These are phyloP conservation scores for Thecophora atra DNA, from an alignment of 2,888 invertebrate species.

Conservation along the genomic window DNA sequence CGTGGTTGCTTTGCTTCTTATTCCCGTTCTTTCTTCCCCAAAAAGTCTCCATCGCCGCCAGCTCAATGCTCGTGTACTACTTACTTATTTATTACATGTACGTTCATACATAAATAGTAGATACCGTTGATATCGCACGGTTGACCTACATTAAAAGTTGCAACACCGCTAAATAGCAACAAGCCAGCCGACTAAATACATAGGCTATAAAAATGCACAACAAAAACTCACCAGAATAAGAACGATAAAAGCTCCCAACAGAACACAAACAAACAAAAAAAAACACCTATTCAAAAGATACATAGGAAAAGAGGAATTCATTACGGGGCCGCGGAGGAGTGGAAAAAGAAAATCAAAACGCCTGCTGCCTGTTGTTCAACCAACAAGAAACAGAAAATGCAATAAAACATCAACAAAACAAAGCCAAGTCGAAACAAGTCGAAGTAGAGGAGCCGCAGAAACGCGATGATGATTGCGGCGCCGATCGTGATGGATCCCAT, in stretches of 20 bases:
- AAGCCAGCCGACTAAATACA: slow-evolving; percentile 19
- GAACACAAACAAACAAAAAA: neutral
- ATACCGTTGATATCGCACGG: slow-evolving; percentile 32
- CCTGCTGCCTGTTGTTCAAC: neutral
- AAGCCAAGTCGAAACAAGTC: neutral
- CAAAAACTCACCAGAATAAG: neutral
- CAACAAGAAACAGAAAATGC: neutral
- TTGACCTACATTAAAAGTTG: slow-evolving; percentile 42
- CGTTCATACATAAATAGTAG: no score
- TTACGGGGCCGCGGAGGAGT: neutral
- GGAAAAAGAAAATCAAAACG: neutral
- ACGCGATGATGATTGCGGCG: neutral
- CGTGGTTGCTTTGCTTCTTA: neutral
- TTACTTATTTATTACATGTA: neutral
- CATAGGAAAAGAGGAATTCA: no score
- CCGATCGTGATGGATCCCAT: slow-evolving; percentile 10
- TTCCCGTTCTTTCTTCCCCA: neutral
- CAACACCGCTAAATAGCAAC: slow-evolving; percentile 37
- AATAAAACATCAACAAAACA: slow-evolving; percentile 19
- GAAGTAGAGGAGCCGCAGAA: neutral
- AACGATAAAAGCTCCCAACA: neutral
- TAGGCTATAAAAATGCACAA: neutral
- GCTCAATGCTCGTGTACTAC: neutral
- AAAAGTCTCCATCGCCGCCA: neutral
- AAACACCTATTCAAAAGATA: neutral